Base-by-base conservation (phyloP, 2,888 invertebrate species). In the Drosophila pegasa region DNA sequence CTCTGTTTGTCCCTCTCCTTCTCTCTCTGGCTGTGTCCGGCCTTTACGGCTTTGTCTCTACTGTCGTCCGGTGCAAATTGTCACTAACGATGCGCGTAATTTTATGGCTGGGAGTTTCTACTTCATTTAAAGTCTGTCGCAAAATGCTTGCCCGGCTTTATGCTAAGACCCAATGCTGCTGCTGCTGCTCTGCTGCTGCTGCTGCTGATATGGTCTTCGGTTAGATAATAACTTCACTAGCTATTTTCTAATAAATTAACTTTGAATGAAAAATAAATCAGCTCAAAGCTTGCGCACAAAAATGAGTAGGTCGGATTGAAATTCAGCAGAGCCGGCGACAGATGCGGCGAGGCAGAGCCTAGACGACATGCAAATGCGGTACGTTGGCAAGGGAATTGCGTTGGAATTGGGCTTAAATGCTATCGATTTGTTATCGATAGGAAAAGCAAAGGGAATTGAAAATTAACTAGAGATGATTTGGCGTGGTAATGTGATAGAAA, bases 51-150 rank as follows among this genome's bases (percentile, higher is more conserved):
- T 61, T 73, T 64, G 69, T 69, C 73, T 61, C 45, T 59, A 54
- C 45, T 47, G 25, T 63, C 83, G 71, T 86, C 78, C 80, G 70
- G 85, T 89, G 87, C 80, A 86, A 90, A 89, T 78, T 80, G 88
- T 79, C 79, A 88, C 85, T 89, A 89, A 89, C 89, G 90, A 90
- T 86, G 89, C 90, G 90, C 88, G 79, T 89, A 90, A 89, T 90
- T 89, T 88, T 80, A 90, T 90, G 87, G 85, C 85, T 73, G 61
- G 62, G 75, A 80, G 68, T 88, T 87, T 86, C 87, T 87, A 88
- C 79, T 79, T 86, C 88, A 86, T 86, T 88, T 87, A 88, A 83
- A 88, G 79, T 67, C 38, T 65, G 72, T 64, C 74, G 58, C 40
- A 68, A 81, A 75, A 57, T 87, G 80, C 48, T 76, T 67, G 64